A percentile compares a stretch with the other conserved stretches of the same genome.
Conservation (phyloP, 92 coral and sea anemone species). For the Epizoanthus fatuus region DNA sequence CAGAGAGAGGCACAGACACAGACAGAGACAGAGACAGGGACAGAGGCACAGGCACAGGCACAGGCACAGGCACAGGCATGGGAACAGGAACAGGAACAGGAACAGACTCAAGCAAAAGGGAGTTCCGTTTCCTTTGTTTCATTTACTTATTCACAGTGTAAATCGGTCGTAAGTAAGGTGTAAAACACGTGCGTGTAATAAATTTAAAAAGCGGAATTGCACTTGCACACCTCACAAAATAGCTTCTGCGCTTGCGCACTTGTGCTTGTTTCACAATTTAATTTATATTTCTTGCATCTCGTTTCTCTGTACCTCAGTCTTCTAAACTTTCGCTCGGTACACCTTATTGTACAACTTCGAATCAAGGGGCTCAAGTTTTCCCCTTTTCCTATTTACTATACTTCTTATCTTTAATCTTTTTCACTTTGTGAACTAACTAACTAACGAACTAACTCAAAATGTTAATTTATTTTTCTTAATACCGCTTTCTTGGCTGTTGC, state of each 20-base stretch:
- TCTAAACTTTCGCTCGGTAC: not conserved
- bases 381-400: no score
- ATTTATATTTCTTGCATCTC: not conserved
- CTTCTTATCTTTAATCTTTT: no score
- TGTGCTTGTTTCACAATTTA: not conserved
- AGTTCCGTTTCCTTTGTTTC: no score
- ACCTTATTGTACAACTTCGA: not conserved
- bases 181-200: no score
- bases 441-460: no score
- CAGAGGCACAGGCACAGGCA: not conserved
- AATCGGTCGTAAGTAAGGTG: not conserved
- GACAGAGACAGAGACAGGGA: not conserved
- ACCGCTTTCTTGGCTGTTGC: not conserved
- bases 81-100: not conserved
- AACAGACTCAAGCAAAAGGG: no score
- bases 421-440: no score
- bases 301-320: not conserved
- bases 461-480: not conserved
- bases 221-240: not conserved
- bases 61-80: not conserved
- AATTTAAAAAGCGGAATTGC: not conserved
- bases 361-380: no score
- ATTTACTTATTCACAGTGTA: no score
- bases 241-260: not conserved
- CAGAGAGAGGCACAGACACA: no score